Conservation (phyloP, 2,888 invertebrate genomes). For the Drosophila infuscata region DNA sequence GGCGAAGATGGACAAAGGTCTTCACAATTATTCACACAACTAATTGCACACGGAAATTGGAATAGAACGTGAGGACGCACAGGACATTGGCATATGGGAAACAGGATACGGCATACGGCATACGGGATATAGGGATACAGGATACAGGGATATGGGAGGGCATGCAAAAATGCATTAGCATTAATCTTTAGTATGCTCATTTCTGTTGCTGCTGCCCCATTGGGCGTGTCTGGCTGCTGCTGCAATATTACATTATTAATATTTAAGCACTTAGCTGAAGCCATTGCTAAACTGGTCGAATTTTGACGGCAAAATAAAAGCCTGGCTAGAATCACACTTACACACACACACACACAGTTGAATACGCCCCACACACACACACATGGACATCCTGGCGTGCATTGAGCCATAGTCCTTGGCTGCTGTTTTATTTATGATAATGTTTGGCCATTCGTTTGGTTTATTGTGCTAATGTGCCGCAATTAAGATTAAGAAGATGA, state of each 20-base stretch:
- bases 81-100: background rate
- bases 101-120: background rate
- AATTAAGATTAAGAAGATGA: constrained; percentile 84
- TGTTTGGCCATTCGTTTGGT: constrained; percentile 83
- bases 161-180: constrained; percentile 78
- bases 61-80: constrained; percentile 41
- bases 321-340: constrained; percentile 23
- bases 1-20: constrained; percentile 18
- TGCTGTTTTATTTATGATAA: constrained; percentile 85
- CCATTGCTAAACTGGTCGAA: constrained; percentile 38
- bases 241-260: constrained; percentile 76
- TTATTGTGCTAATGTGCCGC: constrained; percentile 84
- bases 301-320: constrained; percentile 57
- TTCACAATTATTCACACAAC: constrained; percentile 66
- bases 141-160: background rate
- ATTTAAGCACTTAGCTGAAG: constrained; percentile 63
- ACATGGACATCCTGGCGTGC: constrained; percentile 71
- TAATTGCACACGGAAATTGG: constrained; percentile 68
- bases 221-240: constrained; percentile 50
- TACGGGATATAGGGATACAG: background rate
- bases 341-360: background rate
- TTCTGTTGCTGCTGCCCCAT: constrained; percentile 5
- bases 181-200: constrained; percentile 45
- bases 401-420: constrained; percentile 59
- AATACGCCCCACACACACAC: constrained; percentile 27